A percentile compares a stretch with the other conserved stretches of the same genome.
These are phyloP conservation scores for Pararge aegeria DNA, from an alignment of 1,140 invertebrate genomes.

Conservation along the genomic window DNA sequence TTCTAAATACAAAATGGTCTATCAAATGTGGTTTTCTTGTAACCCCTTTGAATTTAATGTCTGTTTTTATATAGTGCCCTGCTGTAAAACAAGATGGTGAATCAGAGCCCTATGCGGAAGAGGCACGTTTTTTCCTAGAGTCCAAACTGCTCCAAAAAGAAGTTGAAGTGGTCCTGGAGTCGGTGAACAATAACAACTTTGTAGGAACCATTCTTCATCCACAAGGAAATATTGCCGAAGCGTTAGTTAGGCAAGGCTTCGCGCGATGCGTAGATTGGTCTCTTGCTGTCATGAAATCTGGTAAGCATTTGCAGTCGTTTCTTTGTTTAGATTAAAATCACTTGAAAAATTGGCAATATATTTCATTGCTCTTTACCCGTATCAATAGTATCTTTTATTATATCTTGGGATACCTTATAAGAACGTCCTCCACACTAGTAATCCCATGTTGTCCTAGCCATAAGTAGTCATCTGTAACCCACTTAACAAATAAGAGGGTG, in stretches of 20 bases:
- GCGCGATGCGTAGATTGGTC: conserved; percentile 99
- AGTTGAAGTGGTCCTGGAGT: conserved; percentile 95
- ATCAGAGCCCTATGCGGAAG: conserved; percentile 78
- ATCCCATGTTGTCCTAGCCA: no score
- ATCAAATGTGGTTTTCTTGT: no score
- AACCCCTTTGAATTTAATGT: neutral
- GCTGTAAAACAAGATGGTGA: conserved; percentile 67
- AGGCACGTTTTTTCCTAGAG: conserved; percentile 93
- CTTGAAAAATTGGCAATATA: no score
- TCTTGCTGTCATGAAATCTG: conserved; percentile 91
- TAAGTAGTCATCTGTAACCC: no score
- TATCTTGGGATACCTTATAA: no score
- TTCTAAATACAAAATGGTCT: no score
- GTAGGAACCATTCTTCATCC: conserved; percentile 97
- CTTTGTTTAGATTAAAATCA: no score
- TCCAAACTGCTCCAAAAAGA: conserved; percentile 94
- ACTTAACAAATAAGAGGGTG: no score
- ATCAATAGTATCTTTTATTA: no score
- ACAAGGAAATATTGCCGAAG: conserved; percentile 96
- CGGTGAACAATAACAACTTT: conserved; percentile 95
- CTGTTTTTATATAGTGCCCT: conserved; percentile 46
- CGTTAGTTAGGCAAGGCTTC: conserved; percentile 93
- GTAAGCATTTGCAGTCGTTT: conserved; percentile 52
- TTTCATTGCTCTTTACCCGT: no score
- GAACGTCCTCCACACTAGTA: no score